Percentiles rank a stretch among this genome's conserved stretches.
These are phyloP conservation scores for Nixonia krombeini DNA, from an alignment of 1,140 invertebrate genomes.

Conservation along the genomic window DNA sequence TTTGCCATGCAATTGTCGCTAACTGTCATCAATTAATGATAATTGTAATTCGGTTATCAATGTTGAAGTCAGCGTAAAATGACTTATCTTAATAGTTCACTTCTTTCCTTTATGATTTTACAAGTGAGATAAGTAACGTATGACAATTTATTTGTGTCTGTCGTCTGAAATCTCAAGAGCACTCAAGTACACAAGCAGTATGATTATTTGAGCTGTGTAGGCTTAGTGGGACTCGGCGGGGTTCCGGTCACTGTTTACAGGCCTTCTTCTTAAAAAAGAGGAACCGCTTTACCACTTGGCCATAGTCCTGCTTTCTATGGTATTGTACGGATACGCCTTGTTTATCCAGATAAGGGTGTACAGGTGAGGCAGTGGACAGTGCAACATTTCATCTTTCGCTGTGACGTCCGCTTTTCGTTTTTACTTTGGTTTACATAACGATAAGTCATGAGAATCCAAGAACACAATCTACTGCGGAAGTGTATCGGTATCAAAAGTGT, in stretches of 20 bases:
- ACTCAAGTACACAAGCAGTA: slow-evolving; percentile 40
- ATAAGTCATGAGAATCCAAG: slow-evolving; percentile 41
- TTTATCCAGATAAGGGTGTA: slow-evolving; percentile 67
- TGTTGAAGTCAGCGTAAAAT: too few relatives aligned
- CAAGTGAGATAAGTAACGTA: slow-evolving; percentile 21
- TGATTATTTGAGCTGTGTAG: slow-evolving; percentile 44
- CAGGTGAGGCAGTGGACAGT: slow-evolving; percentile 67
- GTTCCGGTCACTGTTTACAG: slow-evolving; percentile 44
- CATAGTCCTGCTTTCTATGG: slow-evolving; percentile 51
- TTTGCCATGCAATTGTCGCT: too few relatives aligned
- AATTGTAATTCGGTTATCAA: too few relatives aligned
- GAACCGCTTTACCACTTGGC: slow-evolving; percentile 28
- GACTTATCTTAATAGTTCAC: too few relatives aligned
- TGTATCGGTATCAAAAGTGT: slow-evolving; percentile 3
- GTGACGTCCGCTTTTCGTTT: slow-evolving; percentile 46
- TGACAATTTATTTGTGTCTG: slow-evolving; percentile 30
- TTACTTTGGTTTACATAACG: slow-evolving; percentile 52
- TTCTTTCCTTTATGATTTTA: slow-evolving; percentile 23
- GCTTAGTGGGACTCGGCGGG: slow-evolving; percentile 26
- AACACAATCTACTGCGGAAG: slow-evolving; percentile 10
- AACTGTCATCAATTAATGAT: too few relatives aligned
- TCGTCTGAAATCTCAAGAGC: slow-evolving; percentile 24
- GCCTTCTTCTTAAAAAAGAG: slow-evolving; percentile 44
- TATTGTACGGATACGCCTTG: slow-evolving; percentile 58
- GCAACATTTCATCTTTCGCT: slow-evolving; percentile 62